A percentile compares a stretch with the other conserved stretches of the same genome.
Conservation (phyloP, 2,113 vertebrate genomes). For the Microcebus jonahi region DNA sequence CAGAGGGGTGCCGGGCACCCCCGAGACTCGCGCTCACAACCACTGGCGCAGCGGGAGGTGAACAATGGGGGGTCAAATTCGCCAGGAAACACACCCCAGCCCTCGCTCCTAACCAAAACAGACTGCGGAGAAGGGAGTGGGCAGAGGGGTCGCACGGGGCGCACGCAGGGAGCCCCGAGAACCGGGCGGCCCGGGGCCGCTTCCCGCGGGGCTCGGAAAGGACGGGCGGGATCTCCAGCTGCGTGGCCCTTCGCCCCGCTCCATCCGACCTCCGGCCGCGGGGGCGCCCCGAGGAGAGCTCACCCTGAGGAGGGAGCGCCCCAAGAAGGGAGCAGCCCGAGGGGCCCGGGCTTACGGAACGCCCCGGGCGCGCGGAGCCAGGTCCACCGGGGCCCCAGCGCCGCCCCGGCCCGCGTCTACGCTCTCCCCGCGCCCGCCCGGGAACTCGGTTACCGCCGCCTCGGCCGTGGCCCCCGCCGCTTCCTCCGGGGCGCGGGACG, state of each 20-base stretch:
- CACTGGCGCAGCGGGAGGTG: neutral
- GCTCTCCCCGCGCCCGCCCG: neutral
- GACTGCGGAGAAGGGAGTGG: neutral
- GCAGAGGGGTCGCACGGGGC: neutral
- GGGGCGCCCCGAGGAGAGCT: neutral
- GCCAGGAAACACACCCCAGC: neutral
- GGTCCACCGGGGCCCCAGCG: neutral
- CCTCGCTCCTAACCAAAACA: neutral
- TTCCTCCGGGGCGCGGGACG: constrained; percentile 74
- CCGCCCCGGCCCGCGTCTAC: neutral
- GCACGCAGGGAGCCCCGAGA: neutral
- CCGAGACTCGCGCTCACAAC: neutral
- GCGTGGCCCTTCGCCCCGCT: neutral
- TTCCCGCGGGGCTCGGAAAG: neutral
- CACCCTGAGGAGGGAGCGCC: too few species aligned
- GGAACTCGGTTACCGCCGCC: constrained; percentile 77
- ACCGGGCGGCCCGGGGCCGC: neutral
- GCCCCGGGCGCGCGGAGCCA: neutral
- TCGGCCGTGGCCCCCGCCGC: constrained; percentile 66
- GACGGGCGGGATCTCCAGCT: neutral
- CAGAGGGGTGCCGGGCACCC: constrained; percentile 27
- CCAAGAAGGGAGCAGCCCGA: too few species aligned
- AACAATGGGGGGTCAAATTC: constrained; percentile 68
- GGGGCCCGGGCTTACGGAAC: neutral
- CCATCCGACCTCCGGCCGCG: neutral